Evolutionary conservation across 2,888 invertebrate genomes (phyloP).

Genomic region (Neria commutata): DNA sequence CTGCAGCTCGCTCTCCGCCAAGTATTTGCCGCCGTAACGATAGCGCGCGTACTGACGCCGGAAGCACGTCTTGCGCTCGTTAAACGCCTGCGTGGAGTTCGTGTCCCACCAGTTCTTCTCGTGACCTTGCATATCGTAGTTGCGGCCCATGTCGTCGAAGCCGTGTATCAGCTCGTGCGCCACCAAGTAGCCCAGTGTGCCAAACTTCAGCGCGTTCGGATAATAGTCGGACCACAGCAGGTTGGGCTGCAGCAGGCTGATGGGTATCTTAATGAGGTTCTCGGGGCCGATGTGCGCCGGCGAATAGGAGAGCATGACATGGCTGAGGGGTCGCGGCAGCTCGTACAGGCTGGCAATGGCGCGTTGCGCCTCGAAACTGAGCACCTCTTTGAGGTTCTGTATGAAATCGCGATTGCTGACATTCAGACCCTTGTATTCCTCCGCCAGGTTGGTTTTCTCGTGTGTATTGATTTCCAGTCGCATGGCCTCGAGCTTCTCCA

Average conservation of each 20-base stretch:
- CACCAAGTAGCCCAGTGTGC: slow-evolving; percentile 48
- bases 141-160: slow-evolving; percentile 45
- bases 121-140: slow-evolving; percentile 34
- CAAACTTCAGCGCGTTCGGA: slow-evolving; percentile 51
- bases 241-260: slow-evolving; percentile 50
- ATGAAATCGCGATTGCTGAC: slow-evolving; percentile 39
- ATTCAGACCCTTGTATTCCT: slow-evolving; percentile 33
- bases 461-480: slow-evolving; percentile 41
- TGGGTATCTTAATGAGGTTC: slow-evolving; percentile 45
- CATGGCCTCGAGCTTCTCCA: slow-evolving; percentile 43
- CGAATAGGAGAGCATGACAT: slow-evolving; percentile 23
- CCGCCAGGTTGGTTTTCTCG: slow-evolving; percentile 38
- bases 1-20: slow-evolving; percentile 46
- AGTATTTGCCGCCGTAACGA: slow-evolving; percentile 43
- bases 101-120: slow-evolving; percentile 47
- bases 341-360: slow-evolving; percentile 23
- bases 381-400: slow-evolving; percentile 39
- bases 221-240: slow-evolving; percentile 52
- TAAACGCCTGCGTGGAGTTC: slow-evolving; percentile 38
- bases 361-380: slow-evolving; percentile 20
- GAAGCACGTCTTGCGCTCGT: slow-evolving; percentile 46
- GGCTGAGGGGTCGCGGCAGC: slow-evolving; percentile 9
- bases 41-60: slow-evolving; percentile 49
- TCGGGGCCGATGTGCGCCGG: slow-evolving; percentile 37
- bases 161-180: slow-evolving; percentile 52